Evolutionary conservation across 1,140 invertebrate genomes (phyloP).

Genomic region (Temnothorax curvispinosus): DNA sequence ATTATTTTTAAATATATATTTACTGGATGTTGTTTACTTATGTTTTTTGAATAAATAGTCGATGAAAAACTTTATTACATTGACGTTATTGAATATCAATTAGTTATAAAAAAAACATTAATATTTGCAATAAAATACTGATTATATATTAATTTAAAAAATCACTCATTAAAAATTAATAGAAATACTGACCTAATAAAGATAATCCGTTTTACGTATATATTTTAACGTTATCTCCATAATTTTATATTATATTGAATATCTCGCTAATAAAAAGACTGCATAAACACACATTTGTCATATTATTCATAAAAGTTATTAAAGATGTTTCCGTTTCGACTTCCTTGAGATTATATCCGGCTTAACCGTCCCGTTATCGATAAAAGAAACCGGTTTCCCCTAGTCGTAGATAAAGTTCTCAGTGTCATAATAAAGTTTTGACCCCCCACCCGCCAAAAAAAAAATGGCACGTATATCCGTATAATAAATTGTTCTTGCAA

Average conservation of each 20-base stretch:
- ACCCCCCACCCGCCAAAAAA: slow-evolving; percentile 72
- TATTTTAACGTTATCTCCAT: not conserved
- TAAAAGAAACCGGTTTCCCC: slow-evolving; percentile 70
- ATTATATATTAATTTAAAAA: not conserved
- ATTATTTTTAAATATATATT: not conserved
- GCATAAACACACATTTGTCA: not conserved
- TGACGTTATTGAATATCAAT: not conserved
- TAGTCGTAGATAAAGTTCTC: slow-evolving; percentile 79
- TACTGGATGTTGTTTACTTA: not conserved
- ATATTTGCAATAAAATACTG: not conserved
- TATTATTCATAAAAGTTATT: slow-evolving; percentile 11
- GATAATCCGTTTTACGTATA: slow-evolving; percentile 1
- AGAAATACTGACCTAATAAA: slow-evolving; percentile 2
- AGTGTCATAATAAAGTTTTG: slow-evolving; percentile 83
- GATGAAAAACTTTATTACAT: not conserved
- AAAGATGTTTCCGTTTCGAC: not conserved
- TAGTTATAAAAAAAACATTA: not conserved
- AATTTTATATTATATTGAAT: not conserved
- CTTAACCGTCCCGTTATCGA: slow-evolving; percentile 72
- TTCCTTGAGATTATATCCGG: not conserved
- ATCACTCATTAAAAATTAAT: not conserved
- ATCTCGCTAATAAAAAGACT: not conserved
- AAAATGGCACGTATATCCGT: slow-evolving; percentile 84
- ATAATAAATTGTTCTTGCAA: slow-evolving; percentile 84
- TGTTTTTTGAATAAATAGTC: not conserved